phyloP scores from a whole-genome alignment of 1,140 invertebrate species.

The Phymastichus coffea region DNA sequence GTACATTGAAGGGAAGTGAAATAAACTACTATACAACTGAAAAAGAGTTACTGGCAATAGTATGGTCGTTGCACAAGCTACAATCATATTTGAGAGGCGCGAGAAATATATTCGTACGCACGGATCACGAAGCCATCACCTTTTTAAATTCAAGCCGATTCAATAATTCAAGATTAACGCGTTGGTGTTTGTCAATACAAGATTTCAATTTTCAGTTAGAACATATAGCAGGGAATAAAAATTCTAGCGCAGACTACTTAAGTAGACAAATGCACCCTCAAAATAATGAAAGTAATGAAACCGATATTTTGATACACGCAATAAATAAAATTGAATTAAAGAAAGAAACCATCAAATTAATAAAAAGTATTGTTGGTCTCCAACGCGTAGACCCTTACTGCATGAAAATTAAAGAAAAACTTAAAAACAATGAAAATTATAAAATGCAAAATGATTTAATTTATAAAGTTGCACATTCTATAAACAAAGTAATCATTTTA shows the following conservation, averaged over 20 bases:
- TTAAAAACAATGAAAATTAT: background rate
- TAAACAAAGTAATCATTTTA: background rate
- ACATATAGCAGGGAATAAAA: conserved; percentile 1
- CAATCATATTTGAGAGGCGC: conserved; percentile 37
- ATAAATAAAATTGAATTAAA: background rate
- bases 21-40: conserved; percentile 47
- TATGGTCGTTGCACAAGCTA: conserved; percentile 49
- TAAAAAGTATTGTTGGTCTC: background rate
- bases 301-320: too few relatives aligned
- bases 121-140: conserved; percentile 5
- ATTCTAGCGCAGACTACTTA: conserved; percentile 3
- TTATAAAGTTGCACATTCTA: background rate
- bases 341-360: background rate
- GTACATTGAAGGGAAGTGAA: conserved; percentile 34
- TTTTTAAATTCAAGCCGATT: conserved; percentile 3
- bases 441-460: background rate
- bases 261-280: background rate
- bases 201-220: background rate
- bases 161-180: background rate
- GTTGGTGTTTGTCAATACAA: conserved; percentile 1
- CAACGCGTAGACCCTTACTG: background rate
- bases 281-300: too few relatives aligned
- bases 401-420: background rate
- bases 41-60: conserved; percentile 47
- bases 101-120: background rate